Base-by-base conservation (phyloP, 1,140 invertebrate species). In the Bursaphelenchus mucronatus region DNA sequence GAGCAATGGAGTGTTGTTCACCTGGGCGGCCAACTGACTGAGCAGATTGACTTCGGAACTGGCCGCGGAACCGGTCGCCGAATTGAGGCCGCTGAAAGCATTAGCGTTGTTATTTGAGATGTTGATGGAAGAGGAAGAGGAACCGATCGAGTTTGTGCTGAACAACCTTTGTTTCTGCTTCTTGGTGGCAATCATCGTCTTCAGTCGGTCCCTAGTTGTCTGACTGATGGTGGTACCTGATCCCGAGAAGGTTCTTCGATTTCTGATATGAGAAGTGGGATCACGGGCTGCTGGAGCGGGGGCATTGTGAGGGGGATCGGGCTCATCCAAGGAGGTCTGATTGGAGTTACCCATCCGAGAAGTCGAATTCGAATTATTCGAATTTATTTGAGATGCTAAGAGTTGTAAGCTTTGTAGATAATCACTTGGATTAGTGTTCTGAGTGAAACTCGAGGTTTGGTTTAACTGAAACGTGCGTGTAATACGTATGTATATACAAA, bases 141-240 rank as follows among this genome's bases (percentile, higher is more conserved):
- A 65, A n/a, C 63, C 45, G 17, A 46, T 68, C 15, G 64, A 65
- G 17, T 45, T 46, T 19, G 64, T 30, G 40, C 64, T 76, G 59
- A 73, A 62, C 21, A 76, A 45, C 8, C 70, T 30, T 59, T 69
- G 66, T 43, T 73, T 74, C 51, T 76, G 74, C 19, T 76, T 76
- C 46, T 76, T 76, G 41, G 47, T 76, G 10, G 76, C 76, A 49
- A 76, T 77, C 75, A 76, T 76, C 9, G 71, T 66, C 61, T 76
- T 76, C 5, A 76, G 67, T 0, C 76, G 71, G 49, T 76, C 75
- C 41, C 74, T 39, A 11, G 75, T 76, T 51, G 61, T 61, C 46
- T 76, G 73, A 17, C 66, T 70, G 21, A 76, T 76, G 3, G 75
- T 76, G 57, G 76, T 74, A 17, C 71, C 71, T 9, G 71, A 73